These are phyloP conservation scores for Penaeus monodon DNA, from an alignment of 2,888 invertebrate species.

Conservation along the genomic window DNA sequence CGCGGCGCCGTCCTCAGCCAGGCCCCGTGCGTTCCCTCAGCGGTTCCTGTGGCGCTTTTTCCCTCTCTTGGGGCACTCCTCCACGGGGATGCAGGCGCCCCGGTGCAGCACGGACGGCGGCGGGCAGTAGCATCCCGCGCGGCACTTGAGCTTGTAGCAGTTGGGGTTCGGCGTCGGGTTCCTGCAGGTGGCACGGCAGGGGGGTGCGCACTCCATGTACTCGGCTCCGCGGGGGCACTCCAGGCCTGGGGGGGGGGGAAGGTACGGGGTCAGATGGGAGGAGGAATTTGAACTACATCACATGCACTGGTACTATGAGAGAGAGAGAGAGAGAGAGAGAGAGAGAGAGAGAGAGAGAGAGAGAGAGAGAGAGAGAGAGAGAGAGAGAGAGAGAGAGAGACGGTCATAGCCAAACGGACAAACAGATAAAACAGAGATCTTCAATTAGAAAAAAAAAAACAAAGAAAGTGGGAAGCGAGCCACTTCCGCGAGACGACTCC, in stretches of 20 bases:
- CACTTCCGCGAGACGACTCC: no score
- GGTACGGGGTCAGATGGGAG: background rate
- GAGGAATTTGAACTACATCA: background rate
- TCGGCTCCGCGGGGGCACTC: conserved; percentile 62
- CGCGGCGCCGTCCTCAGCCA: conserved; percentile 6
- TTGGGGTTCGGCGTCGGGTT: conserved; percentile 57
- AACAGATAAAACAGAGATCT: no score
- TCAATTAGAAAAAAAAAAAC: no score
- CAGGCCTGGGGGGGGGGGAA: conserved; percentile 31
- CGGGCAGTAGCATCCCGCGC: conserved; percentile 64
- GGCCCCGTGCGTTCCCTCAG: conserved; percentile 19
- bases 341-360: background rate
- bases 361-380: background rate
- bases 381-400: background rate
- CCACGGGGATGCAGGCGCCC: conserved; percentile 60
- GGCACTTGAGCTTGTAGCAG: conserved; percentile 52
- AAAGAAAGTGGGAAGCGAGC: no score
- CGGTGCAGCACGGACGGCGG: conserved; percentile 59
- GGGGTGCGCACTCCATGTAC: conserved; percentile 63
- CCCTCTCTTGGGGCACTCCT: conserved; percentile 50
- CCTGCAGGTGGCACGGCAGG: conserved; percentile 63
- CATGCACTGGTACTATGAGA: background rate
- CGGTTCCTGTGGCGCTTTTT: conserved; percentile 33
- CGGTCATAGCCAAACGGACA: background rate
- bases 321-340: background rate